Evolutionary conservation across 2,888 invertebrate genomes (phyloP), one percentile per base, ranked within the genome.

Genomic region (Dryobota labecula): DNA sequence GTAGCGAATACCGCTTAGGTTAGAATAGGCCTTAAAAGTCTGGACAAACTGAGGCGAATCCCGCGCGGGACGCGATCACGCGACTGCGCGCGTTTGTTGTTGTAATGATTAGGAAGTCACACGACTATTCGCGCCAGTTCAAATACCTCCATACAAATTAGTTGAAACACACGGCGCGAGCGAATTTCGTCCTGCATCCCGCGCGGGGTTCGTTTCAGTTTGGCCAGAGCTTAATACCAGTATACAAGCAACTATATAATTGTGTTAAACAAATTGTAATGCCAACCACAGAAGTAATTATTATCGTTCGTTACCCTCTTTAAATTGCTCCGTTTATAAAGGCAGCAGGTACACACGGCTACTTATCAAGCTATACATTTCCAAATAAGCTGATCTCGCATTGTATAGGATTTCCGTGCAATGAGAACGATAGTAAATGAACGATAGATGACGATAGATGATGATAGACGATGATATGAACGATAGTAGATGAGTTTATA

Each of bases 231-330:
- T 41, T 58, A 41, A 30, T 45, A 54, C n/a, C 8, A 24, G 43
- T 33, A 49, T 8, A 56, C 68, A 61, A 30, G 1, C 36, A 49
- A 54, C 27, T 43, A 70, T 15, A 27, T 70, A 61, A 58, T 51
- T 64, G 20, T 60, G 27, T 56, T 56, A 20, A 57, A 75, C 15
- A 49, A 24, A 66, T 60, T 66, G 24, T 58, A 51, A 56, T 43
- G 13, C 20, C 20, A 45, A 75, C 13, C 30, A 13, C 61, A 57
- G 15, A 61, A 45, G 36, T n/a, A 38, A 56, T 57, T 56, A 51
- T 18, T 51, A 45, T 76, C 13, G 69, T 62, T 75, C n/a, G 33
- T 24, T 51, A 36, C 36, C 43, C 4, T 61, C 5, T 3, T 41
- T 67, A 36, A 67, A 56, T 74, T 61, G 4, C 27, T 24, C 24